Evolutionary conservation across 2,797 vertebrate genomes (phyloP), one percentile per base, ranked within the genome.

Genomic region (Aldrovandia affinis): DNA sequence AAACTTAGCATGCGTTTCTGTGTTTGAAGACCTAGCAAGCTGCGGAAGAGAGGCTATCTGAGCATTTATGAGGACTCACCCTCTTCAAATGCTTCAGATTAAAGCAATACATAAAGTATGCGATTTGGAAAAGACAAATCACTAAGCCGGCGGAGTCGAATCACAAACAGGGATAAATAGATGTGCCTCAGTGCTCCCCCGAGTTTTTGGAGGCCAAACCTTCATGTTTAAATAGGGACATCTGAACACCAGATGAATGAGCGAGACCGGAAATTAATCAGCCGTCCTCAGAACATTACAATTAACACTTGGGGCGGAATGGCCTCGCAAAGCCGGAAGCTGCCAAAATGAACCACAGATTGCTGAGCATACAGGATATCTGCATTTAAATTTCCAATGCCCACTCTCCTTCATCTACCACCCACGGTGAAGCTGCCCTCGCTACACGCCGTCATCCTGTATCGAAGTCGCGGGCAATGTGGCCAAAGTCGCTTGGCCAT

Each of bases 151-250:
- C 55, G 52, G 57, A 10, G 10, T 47, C 9, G 54, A 54, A 54
- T 54, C 44, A 78, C n/a, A 78, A 10, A 78, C 8, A 47, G n/a
- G 10, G n/a, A 78, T 5, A 50, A 83, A 80, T 84, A 50, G 18
- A 78, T 78, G 50, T 70, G 52, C 83, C 47, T n/a, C 22, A 47
- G 52, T 42, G 52, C 22, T 68, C 80, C 83, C 65, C 68, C 68
- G 28, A 79, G 57, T 44, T 47, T 80, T 47, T 36, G 10, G 20
- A 59, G 20, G 47, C 77, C 36, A 42, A 73, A 47, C 52, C 63
- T 70, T 73, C 15, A 30, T 57, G 52, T 30, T 79, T 28, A 44
- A 82, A 84, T 73, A 70, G 73, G 25, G 33, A 47, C 15, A 18
- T 28, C 22, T 30, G 61, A 65, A 52, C 54, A 68, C n/a, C 78